Evolutionary conservation across 2,113 vertebrate genomes (phyloP).

Genomic region (Corydoras maculifer): DNA sequence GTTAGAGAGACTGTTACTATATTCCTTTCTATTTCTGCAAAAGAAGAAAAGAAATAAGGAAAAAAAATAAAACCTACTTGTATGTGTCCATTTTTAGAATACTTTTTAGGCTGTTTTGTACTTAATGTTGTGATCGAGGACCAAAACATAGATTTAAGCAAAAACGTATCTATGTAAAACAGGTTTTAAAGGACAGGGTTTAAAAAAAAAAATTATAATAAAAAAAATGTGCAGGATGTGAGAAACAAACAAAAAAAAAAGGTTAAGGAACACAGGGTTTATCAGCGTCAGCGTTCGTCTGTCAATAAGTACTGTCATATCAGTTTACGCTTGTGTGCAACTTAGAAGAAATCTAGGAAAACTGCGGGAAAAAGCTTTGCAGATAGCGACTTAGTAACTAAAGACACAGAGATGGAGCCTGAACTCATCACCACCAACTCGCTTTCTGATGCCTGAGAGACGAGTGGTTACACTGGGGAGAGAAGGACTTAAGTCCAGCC

Average conservation of each 20-base stretch:
- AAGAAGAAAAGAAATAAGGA: conserved; percentile 48
- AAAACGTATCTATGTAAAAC: conserved; percentile 62
- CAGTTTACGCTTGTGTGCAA: conserved; percentile 69
- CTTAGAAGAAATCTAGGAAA: no score
- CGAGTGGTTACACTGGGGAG: no score
- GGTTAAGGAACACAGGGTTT: conserved; percentile 51
- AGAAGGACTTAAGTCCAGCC: no score
- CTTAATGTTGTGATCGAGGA: conserved; percentile 69
- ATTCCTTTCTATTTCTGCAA: conserved; percentile 55
- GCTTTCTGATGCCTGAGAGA: conserved; percentile 55
- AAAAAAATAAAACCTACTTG: conserved; percentile 42
- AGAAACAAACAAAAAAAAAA: conserved; percentile 39
- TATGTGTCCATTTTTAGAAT: conserved; percentile 68
- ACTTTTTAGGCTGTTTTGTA: conserved; percentile 75
- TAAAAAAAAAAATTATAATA: conserved; percentile 33
- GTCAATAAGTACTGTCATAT: conserved; percentile 62
- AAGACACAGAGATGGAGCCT: no score
- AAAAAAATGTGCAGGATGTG: conserved; percentile 33
- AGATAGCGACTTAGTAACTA: no score
- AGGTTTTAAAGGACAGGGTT: conserved; percentile 68
- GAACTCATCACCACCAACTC: neutral
- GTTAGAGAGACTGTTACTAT: conserved; percentile 71
- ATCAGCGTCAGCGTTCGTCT: conserved; percentile 55
- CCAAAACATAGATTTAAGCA: conserved; percentile 70
- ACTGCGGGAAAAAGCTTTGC: no score